Percentiles rank a stretch among this genome's conserved stretches.
Evolutionary conservation across 2,113 vertebrate species (phyloP).

Genomic region (Atherinomorus stipes): DNA sequence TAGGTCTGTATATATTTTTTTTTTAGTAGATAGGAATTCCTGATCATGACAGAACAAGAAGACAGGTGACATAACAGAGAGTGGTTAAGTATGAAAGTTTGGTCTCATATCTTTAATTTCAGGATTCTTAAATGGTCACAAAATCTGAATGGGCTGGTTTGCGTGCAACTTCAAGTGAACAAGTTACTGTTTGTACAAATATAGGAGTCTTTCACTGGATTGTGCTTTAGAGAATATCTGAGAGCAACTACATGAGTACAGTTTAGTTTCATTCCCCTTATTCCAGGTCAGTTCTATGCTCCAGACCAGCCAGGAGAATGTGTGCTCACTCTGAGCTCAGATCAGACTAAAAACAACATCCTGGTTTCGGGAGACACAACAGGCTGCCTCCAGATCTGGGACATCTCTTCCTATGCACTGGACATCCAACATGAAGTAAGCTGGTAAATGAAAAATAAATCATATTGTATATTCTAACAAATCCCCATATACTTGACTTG

Average conservation of each 20-base stretch:
- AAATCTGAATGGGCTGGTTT: neutral
- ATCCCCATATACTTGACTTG: neutral
- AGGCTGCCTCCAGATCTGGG: conserved; percentile 73
- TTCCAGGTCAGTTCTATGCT: conserved; percentile 69
- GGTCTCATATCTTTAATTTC: conserved; percentile 15
- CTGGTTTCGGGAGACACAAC: conserved; percentile 76
- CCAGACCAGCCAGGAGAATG: conserved; percentile 40
- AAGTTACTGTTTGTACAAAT: neutral
- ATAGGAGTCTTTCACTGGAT: neutral
- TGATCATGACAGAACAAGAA: conserved; percentile 23
- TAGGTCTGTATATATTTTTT: conserved; percentile 24
- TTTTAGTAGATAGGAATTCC: conserved; percentile 25
- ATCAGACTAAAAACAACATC: conserved; percentile 66
- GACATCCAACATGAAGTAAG: conserved; percentile 42
- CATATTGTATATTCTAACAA: no score
- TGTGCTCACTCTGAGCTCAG: conserved; percentile 68
- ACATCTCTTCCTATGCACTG: conserved; percentile 67
- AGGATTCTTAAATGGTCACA: conserved; percentile 10
- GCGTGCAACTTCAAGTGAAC: neutral
- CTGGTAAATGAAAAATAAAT: neutral
- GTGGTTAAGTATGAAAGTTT: conserved; percentile 17
- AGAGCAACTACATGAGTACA: neutral
- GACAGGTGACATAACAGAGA: conserved; percentile 28
- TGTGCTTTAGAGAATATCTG: neutral
- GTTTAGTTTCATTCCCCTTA: neutral